Evolutionary conservation across 2,888 invertebrate species (phyloP).

Genomic region (Dryomyza anilis): DNA sequence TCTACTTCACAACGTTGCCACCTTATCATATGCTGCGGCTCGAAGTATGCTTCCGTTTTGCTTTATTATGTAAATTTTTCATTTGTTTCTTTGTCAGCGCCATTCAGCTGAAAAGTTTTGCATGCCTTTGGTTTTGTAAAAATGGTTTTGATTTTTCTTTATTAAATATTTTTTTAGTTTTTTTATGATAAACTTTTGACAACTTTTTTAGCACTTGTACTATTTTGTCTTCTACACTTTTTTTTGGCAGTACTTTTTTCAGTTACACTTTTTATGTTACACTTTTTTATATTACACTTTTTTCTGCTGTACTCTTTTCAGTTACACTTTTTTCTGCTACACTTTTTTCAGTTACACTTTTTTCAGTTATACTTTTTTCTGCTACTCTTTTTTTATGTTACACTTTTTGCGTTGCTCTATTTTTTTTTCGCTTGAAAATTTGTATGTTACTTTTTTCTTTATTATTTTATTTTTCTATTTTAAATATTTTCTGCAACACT

Average conservation of each 20-base stretch:
- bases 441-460: no score
- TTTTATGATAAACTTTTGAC: no score
- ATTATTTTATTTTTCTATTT: no score
- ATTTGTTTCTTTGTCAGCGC: conserved; percentile 38
- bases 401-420: background rate
- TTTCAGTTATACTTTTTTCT: no score
- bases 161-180: background rate
- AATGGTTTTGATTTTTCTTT: background rate
- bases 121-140: conserved; percentile 34
- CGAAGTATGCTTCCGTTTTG: conserved; percentile 31
- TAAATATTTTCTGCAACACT: no score
- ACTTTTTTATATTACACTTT: background rate
- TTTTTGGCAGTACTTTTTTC: background rate
- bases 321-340: no score
- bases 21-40: no score
- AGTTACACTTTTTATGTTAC: background rate
- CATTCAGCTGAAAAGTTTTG: conserved; percentile 50
- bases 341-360: no score
- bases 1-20: background rate
- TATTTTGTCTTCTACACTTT: conserved; percentile 21
- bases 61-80: conserved; percentile 40
- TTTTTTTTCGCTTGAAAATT: background rate
- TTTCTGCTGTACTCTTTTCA: no score
- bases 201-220: conserved; percentile 32
- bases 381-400: no score